Evolutionary conservation across 2,888 invertebrate genomes (phyloP), one percentile per base, ranked within the genome.

Genomic region (Sinodicranocentrus sp.): DNA sequence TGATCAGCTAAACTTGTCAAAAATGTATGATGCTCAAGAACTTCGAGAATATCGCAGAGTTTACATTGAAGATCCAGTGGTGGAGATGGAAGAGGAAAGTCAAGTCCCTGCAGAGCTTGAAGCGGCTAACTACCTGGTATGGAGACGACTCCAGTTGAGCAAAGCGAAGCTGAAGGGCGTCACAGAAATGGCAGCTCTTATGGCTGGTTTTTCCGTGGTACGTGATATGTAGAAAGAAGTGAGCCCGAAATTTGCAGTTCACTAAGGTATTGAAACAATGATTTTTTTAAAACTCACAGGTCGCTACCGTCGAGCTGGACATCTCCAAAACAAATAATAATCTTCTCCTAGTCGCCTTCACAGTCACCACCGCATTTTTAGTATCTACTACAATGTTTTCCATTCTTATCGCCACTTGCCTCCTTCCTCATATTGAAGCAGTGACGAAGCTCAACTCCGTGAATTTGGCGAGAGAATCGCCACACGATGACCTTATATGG

Each of bases 371-470:
- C 5, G 85, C 88, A 1, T 70, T 83, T 17, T 70, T 88, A 2
- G 88, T 88, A 28, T 84, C 85, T 2, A 82, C 86, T 0, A 85
- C 87, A 33, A 87, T 88, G 87, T 73, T 88, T 19, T 61, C 80
- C 0, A 88, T 88, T 19, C 87, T 88, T 82, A 88, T 88, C n/a
- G 85, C 87, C 2, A 88, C 88, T 10, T 88, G 88, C 39, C 78
- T 88, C 19, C 68, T 88, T 0, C 88, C 88, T 1, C 87, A 88
- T 25, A 80, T 88, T 17, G 87, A 88, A 25, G 87, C 87, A 0
- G 86, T 87, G n/a, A 79, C 87, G 15, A 87, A 87, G 52, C 26
- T 87, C 10, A 84, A 86, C 1, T 82, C 85, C 0, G 28, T 82
- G 1, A 68, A 59, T 23, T n/a, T 84, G 26, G 82, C 82, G 1